Evolutionary conservation across 2,113 vertebrate genomes (phyloP).

Genomic region (Mungos mungo): DNA sequence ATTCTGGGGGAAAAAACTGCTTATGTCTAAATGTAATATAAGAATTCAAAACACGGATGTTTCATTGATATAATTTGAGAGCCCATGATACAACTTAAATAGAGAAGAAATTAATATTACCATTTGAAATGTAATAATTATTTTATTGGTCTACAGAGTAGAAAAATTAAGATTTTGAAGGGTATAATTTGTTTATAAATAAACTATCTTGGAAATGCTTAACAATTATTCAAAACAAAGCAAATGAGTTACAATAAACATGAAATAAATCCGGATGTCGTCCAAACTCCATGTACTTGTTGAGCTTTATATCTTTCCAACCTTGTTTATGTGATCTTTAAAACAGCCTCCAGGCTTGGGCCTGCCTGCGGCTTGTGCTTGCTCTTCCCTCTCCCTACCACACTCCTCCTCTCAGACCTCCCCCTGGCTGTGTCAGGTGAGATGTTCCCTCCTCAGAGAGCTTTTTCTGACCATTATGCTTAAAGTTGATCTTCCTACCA

Average conservation of each 20-base stretch:
- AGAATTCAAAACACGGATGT: constrained; percentile 27
- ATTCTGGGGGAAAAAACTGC: background rate
- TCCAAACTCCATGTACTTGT: background rate
- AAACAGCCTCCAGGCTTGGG: background rate
- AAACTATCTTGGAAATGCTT: background rate
- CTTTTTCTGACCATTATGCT: background rate
- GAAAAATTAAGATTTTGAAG: constrained; percentile 5
- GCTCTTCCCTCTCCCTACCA: too few species aligned
- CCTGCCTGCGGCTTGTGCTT: rapidly evolving
- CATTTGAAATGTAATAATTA: background rate
- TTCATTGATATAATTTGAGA: constrained; percentile 17
- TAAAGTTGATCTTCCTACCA: background rate
- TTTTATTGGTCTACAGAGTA: background rate
- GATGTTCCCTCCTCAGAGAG: background rate
- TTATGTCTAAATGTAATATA: background rate
- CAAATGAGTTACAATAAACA: background rate
- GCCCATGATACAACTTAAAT: background rate
- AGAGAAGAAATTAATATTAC: constrained; percentile 33
- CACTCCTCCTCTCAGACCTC: background rate
- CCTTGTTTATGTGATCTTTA: background rate
- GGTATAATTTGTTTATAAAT: background rate
- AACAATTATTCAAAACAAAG: constrained; percentile 8
- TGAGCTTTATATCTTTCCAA: background rate
- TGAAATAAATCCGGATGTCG: rapidly evolving
- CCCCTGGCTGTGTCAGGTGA: background rate